phyloP scores from a whole-genome alignment of 2,888 invertebrate species.

The Patella caerulea region DNA sequence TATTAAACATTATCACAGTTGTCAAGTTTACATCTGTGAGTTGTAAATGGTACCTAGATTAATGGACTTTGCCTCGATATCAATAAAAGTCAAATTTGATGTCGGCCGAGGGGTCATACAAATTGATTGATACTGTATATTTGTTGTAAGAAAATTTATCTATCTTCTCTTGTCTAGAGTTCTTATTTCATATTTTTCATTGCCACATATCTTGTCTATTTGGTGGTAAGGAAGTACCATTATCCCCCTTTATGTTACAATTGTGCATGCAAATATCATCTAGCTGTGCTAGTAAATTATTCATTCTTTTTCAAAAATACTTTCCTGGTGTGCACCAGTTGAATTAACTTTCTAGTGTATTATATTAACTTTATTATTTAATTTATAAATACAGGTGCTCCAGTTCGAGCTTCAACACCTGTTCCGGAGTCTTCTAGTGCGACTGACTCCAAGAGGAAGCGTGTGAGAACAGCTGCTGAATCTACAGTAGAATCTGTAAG shows the following conservation, averaged over 20 bases:
- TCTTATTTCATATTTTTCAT: background rate
- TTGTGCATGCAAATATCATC: too few relatives aligned
- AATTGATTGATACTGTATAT: background rate
- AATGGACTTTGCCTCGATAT: constrained; percentile 8
- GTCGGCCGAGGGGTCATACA: constrained; percentile 7
- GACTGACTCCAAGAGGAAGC: constrained; percentile 43
- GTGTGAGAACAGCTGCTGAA: constrained; percentile 34
- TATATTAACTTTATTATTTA: background rate
- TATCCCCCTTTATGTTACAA: too few relatives aligned
- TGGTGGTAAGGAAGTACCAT: too few relatives aligned
- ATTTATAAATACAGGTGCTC: constrained; percentile 22
- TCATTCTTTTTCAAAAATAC: too few relatives aligned
- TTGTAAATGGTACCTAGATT: background rate
- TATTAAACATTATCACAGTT: too few relatives aligned
- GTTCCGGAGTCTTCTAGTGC: constrained; percentile 32
- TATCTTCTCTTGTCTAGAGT: background rate
- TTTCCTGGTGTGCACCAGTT: too few relatives aligned
- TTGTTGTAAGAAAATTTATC: too few relatives aligned
- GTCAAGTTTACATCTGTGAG: too few relatives aligned
- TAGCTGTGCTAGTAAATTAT: too few relatives aligned
- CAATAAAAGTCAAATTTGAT: background rate
- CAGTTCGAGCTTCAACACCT: constrained; percentile 28
- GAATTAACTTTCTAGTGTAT: too few relatives aligned
- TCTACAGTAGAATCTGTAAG: constrained; percentile 43
- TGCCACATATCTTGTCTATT: too few relatives aligned